Evolutionary conservation across 2,113 vertebrate species (phyloP).

Genomic region (Pan paniscus): DNA sequence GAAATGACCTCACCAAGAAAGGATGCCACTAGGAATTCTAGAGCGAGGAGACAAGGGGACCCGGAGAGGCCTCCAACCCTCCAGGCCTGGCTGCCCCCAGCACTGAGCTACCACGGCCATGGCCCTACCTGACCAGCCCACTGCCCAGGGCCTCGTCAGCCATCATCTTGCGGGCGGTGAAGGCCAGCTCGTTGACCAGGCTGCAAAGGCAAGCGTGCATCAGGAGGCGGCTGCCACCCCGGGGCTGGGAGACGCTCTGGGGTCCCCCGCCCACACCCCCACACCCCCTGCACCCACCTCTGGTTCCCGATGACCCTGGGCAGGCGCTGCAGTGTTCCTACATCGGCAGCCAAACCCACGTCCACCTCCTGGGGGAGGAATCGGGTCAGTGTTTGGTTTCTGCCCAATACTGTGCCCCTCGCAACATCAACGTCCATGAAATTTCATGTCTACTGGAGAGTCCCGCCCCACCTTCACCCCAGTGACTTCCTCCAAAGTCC

Average conservation of each 20-base stretch:
- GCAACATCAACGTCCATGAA: not conserved
- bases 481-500: not conserved
- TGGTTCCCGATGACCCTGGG: conserved; percentile 91
- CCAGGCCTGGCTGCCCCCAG: not conserved
- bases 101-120: not conserved
- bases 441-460: not conserved
- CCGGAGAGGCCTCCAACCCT: not conserved
- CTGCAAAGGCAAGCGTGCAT: conserved; percentile 66
- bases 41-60: not conserved
- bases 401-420: not conserved
- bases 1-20: not conserved
- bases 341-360: conserved; percentile 91
- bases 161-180: conserved; percentile 91
- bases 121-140: conserved; percentile 90
- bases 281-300: conserved; percentile 79
- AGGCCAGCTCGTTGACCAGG: conserved; percentile 91
- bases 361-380: conserved; percentile 89
- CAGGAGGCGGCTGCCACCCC: rapidly evolving
- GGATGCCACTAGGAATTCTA: not conserved
- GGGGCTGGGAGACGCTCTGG: rapidly evolving
- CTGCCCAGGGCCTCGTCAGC: conserved; percentile 90
- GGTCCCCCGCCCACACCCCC: rapidly evolving
- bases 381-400: not conserved
- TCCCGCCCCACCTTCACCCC: not conserved
- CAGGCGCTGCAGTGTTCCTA: conserved; percentile 92